Percentiles rank a stretch among this genome's conserved stretches.
These are phyloP conservation scores for Coregonus ussuriensis DNA, from an alignment of 2,797 vertebrate genomes.

Conservation along the genomic window DNA sequence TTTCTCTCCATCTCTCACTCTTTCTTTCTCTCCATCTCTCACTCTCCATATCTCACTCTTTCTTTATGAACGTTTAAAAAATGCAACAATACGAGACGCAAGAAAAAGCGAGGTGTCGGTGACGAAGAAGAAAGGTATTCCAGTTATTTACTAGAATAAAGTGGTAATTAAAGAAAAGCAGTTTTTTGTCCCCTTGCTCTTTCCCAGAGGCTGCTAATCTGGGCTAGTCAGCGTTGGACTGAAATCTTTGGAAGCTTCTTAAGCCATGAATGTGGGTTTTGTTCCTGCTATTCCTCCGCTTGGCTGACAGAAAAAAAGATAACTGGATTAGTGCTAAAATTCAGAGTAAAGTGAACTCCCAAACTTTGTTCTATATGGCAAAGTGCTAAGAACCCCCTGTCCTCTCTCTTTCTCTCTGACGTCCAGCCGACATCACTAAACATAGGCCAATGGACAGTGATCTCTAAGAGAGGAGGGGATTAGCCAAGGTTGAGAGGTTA, in stretches of 20 bases:
- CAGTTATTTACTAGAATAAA: conserved; percentile 76
- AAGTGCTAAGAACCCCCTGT: conserved; percentile 66
- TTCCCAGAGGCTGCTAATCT: conserved; percentile 80
- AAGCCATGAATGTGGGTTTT: conserved; percentile 85
- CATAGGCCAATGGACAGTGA: conserved; percentile 73
- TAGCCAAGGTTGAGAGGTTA: conserved; percentile 81
- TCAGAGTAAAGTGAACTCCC: conserved; percentile 86
- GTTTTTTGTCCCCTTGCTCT: conserved; percentile 70
- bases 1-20: conserved; percentile 28
- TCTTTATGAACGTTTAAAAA: conserved; percentile 48
- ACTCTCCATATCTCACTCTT: not conserved
- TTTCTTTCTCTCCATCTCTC: not conserved
- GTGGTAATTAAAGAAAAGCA: conserved; percentile 67
- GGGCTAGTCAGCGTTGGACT: conserved; percentile 79
- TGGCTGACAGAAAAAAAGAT: conserved; percentile 88
- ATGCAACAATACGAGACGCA: conserved; percentile 53
- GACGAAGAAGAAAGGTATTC: conserved; percentile 40
- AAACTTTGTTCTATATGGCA: conserved; percentile 81
- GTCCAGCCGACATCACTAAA: conserved; percentile 68
- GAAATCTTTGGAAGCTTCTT: conserved; percentile 84
- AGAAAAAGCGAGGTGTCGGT: not conserved
- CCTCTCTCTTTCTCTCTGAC: conserved; percentile 49
- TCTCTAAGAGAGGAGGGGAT: conserved; percentile 70
- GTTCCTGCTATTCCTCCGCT: conserved; percentile 84
- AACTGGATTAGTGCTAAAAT: conserved; percentile 87